Conservation (phyloP, 2,888 invertebrate genomes). For the Ametastegia equiseti region DNA sequence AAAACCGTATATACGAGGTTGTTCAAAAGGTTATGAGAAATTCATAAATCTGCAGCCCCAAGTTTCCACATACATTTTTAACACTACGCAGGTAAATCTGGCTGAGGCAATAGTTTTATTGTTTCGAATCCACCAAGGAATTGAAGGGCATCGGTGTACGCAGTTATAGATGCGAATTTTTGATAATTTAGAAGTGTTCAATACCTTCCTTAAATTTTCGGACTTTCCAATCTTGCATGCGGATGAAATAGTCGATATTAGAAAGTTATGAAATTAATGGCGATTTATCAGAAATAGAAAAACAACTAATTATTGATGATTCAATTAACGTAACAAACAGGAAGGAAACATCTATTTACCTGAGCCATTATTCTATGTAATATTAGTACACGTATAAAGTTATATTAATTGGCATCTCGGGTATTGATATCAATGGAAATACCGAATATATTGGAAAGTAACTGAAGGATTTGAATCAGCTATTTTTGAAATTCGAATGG, state of each 20-base stretch:
- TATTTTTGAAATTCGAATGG: not conserved
- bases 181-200: not conserved
- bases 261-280: slow-evolving; percentile 33
- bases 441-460: slow-evolving; percentile 19
- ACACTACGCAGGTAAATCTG: not conserved
- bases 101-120: no score
- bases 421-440: not conserved
- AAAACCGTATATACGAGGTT: no score
- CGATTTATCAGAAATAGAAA: slow-evolving; percentile 1
- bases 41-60: no score
- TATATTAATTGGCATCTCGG: not conserved
- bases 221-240: slow-evolving; percentile 40
- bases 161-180: not conserved
- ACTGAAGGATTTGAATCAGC: not conserved
- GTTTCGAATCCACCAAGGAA: no score
- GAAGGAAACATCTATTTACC: not conserved
- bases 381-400: not conserved
- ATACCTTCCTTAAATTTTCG: slow-evolving; percentile 24
- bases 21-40: not conserved
- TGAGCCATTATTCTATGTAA: not conserved
- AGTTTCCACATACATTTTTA: not conserved
- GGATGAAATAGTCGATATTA: slow-evolving; percentile 32
- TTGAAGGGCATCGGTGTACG: no score
- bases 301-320: not conserved
- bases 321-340: not conserved